These are phyloP conservation scores for Drosophila tripunctata DNA, from an alignment of 2,888 invertebrate genomes.

Conservation along the genomic window DNA sequence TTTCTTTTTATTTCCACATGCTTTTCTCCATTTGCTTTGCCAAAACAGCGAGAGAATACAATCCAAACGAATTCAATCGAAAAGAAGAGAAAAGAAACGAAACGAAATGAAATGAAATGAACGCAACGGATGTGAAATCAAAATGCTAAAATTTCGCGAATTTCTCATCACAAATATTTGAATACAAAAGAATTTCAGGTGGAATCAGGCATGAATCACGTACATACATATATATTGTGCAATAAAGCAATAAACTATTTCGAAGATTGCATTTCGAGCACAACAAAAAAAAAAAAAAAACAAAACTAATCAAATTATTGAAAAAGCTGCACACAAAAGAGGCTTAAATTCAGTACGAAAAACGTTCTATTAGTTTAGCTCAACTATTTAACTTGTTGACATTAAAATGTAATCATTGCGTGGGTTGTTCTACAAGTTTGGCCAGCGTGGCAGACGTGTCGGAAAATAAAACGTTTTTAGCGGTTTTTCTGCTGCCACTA, in stretches of 20 bases:
- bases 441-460: not conserved
- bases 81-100: constrained; percentile 57
- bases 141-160: constrained; percentile 47
- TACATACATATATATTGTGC: not conserved
- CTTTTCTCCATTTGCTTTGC: constrained; percentile 33
- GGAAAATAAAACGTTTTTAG: constrained; percentile 51
- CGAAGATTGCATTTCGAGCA: not conserved
- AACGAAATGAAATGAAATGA: constrained; percentile 56
- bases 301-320: not conserved
- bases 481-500: constrained; percentile 20
- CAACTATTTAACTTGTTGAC: not conserved
- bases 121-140: constrained; percentile 67
- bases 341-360: not conserved
- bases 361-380: not conserved
- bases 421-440: not conserved
- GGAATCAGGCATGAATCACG: not conserved
- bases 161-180: constrained; percentile 23
- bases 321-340: not conserved
- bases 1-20: constrained; percentile 46
- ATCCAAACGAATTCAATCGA: constrained; percentile 3
- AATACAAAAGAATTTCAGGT: not conserved
- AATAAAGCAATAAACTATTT: not conserved
- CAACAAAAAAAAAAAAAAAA: no score
- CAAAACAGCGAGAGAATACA: not conserved
- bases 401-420: not conserved